Percentiles rank a stretch among this genome's conserved stretches.
phyloP scores from a whole-genome alignment of 1,140 invertebrate species.

The Cotesia typhae region DNA sequence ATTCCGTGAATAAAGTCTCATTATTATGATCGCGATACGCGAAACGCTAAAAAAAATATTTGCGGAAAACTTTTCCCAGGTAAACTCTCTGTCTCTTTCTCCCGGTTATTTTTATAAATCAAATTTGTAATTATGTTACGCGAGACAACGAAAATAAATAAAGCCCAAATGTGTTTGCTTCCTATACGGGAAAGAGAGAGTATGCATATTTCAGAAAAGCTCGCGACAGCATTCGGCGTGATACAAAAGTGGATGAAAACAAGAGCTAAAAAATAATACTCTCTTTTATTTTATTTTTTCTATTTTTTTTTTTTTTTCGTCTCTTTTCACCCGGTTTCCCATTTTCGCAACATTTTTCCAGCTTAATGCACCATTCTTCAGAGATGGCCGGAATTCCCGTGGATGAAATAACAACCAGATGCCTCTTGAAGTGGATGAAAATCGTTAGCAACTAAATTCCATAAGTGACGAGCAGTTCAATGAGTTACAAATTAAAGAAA shows the following conservation, averaged over 20 bases:
- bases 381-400: constrained; percentile 32
- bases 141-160: neutral
- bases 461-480: constrained; percentile 12
- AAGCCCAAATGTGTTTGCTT: constrained; percentile 11
- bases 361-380: constrained; percentile 31
- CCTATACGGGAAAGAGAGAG: no score
- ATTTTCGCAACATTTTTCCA: constrained; percentile 34
- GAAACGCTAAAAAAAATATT: neutral
- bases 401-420: constrained; percentile 30
- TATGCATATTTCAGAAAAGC: constrained; percentile 37
- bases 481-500: constrained; percentile 15
- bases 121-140: constrained; percentile 50
- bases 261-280: constrained; percentile 6
- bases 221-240: neutral
- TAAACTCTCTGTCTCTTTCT: neutral
- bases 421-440: constrained; percentile 16
- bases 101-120: constrained; percentile 48
- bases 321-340: constrained; percentile 18
- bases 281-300: neutral
- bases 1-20: no score
- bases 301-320: constrained; percentile 8
- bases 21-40: constrained; percentile 5
- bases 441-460: constrained; percentile 10
- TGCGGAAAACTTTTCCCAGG: neutral
- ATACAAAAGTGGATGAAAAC: neutral